phyloP scores from a whole-genome alignment of 2,888 invertebrate species.

The Chesias legatella region DNA sequence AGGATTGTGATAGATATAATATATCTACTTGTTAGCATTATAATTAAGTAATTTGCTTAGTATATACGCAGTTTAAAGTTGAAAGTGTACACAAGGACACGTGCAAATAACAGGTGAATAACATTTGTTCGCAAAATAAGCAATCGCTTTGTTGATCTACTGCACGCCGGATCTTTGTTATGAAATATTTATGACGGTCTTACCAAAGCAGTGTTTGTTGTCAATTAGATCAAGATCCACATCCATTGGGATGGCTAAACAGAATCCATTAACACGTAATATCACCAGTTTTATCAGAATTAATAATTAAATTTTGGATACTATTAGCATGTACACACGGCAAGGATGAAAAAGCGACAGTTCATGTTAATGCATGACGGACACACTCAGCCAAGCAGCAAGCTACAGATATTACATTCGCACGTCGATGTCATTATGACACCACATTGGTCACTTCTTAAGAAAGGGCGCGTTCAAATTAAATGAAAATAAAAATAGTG shows the following conservation, averaged over 20 bases:
- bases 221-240: conserved; percentile 55
- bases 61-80: no score
- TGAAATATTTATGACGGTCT: conserved; percentile 28
- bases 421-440: no score
- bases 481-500: no score
- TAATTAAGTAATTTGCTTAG: conserved; percentile 9
- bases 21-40: not conserved
- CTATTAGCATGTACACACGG: no score
- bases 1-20: conserved; percentile 2
- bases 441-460: no score
- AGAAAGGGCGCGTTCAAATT: no score
- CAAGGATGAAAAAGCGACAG: no score
- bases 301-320: no score
- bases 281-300: no score
- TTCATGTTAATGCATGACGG: no score
- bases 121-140: conserved; percentile 33
- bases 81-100: conserved; percentile 54
- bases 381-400: no score
- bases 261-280: conserved; percentile 19
- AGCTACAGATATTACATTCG: no score
- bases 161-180: conserved; percentile 31
- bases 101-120: conserved; percentile 48
- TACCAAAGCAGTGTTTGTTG: conserved; percentile 64
- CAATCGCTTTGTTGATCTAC: conserved; percentile 46
- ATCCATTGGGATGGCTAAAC: conserved; percentile 62